phyloP scores from a whole-genome alignment of 2,797 vertebrate species.

The Antrozous pallidus region DNA sequence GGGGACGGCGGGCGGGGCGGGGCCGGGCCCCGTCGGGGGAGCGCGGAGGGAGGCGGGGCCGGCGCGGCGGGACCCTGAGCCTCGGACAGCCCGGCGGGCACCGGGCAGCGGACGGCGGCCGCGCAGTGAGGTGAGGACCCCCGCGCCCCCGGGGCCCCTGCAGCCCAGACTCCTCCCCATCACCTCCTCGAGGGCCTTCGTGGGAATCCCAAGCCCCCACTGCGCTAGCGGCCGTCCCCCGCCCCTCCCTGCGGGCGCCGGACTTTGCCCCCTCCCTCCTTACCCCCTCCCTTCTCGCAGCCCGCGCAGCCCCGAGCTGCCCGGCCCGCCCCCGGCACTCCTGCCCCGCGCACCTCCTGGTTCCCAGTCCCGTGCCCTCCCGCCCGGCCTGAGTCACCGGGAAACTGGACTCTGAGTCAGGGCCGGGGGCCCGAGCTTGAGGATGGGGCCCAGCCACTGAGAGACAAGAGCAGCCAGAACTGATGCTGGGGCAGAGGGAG shows the following conservation, averaged over 20 bases:
- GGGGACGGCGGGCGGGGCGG: not conserved
- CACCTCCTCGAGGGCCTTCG: conserved; percentile 14
- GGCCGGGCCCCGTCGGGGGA: not conserved
- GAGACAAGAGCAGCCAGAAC: not conserved
- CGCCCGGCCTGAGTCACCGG: conserved; percentile 51
- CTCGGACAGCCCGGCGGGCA: not conserved
- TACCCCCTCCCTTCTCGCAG: not conserved
- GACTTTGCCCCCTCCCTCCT: conserved; percentile 40
- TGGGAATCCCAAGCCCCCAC: not conserved
- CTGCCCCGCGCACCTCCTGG: not conserved
- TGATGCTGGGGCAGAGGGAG: not conserved
- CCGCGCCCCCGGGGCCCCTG: not conserved
- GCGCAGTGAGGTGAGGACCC: conserved; percentile 67
- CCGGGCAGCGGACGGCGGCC: conserved; percentile 49
- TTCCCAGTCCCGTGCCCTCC: conserved; percentile 37
- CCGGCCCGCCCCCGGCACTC: not conserved
- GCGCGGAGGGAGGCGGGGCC: conserved; percentile 55
- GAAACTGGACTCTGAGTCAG: conserved; percentile 48
- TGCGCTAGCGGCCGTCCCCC: not conserved
- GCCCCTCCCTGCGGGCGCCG: not conserved
- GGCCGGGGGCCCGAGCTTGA: not conserved
- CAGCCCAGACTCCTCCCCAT: conserved; percentile 56
- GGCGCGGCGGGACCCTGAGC: not conserved
- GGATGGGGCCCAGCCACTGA: not conserved
- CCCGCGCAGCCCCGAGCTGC: not conserved